Evolutionary conservation across 2,888 invertebrate genomes (phyloP).

Genomic region (Osedax frankpressi): DNA sequence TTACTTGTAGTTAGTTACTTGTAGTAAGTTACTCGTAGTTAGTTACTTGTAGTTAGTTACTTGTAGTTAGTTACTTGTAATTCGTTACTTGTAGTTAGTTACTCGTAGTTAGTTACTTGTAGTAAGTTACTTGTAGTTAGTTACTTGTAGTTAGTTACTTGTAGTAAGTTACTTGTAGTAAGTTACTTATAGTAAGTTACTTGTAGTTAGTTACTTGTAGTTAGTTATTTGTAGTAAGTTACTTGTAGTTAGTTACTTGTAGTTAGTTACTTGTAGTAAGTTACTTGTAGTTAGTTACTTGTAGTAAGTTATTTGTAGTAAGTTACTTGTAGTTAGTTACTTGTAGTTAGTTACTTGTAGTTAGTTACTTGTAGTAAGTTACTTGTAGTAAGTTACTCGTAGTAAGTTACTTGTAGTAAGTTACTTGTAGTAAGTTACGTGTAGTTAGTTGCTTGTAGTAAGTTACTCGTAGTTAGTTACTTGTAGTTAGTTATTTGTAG

Average conservation of each 20-base stretch:
- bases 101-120: not conserved
- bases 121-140: not conserved
- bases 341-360: too few relatives aligned
- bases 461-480: too few relatives aligned
- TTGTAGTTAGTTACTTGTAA: not conserved
- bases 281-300: too few relatives aligned
- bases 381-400: too few relatives aligned
- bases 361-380: too few relatives aligned
- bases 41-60: not conserved
- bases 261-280: not conserved
- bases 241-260: not conserved
- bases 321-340: too few relatives aligned
- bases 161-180: not conserved
- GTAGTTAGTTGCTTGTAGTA: too few relatives aligned
- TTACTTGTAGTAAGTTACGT: too few relatives aligned
- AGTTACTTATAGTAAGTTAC: not conserved
- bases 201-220: not conserved
- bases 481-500: too few relatives aligned
- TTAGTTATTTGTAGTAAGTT: not conserved
- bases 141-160: not conserved
- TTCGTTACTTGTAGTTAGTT: not conserved
- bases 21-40: not conserved
- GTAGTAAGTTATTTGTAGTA: too few relatives aligned
- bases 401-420: too few relatives aligned
- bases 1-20: not conserved